These are phyloP conservation scores for Boulengeromyrus knoepffleri DNA, from an alignment of 2,113 vertebrate species.

Conservation along the genomic window DNA sequence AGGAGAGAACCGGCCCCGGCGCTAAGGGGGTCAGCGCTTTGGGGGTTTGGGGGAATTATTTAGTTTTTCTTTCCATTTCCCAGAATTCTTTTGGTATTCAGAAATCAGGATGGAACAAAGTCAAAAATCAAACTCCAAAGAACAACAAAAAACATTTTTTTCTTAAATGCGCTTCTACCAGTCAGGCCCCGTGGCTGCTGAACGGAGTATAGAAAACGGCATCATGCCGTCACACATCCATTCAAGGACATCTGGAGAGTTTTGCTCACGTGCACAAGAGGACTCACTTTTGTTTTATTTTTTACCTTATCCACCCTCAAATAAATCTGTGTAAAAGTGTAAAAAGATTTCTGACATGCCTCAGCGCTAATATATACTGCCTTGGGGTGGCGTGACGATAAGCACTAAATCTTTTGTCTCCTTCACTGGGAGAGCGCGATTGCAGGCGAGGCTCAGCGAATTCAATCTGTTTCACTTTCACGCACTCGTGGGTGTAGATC, in stretches of 20 bases:
- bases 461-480: slow-evolving; percentile 37
- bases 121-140: not conserved
- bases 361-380: slow-evolving; percentile 3
- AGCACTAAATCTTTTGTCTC: slow-evolving; percentile 26
- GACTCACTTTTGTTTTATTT: not conserved
- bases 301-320: slow-evolving; percentile 28
- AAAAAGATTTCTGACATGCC: slow-evolving; percentile 18
- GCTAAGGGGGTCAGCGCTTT: not conserved
- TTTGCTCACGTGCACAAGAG: not conserved
- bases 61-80: not conserved
- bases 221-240: not conserved
- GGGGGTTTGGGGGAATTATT: not conserved
- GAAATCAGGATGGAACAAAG: not conserved
- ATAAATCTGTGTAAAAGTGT: slow-evolving; percentile 39
- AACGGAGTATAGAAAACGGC: not conserved
- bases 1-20: not conserved
- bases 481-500: slow-evolving; percentile 15
- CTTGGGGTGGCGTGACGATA: slow-evolving; percentile 22
- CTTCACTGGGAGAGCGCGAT: slow-evolving; percentile 21
- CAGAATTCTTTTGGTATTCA: not conserved
- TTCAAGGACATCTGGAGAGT: not conserved
- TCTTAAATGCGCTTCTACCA: not conserved
- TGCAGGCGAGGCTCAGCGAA: slow-evolving; percentile 25
- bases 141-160: not conserved
- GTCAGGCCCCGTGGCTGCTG: not conserved